Evolutionary conservation across 2,888 invertebrate genomes (phyloP), one percentile per base, ranked within the genome.

Genomic region (Napeogenes inachia): DNA sequence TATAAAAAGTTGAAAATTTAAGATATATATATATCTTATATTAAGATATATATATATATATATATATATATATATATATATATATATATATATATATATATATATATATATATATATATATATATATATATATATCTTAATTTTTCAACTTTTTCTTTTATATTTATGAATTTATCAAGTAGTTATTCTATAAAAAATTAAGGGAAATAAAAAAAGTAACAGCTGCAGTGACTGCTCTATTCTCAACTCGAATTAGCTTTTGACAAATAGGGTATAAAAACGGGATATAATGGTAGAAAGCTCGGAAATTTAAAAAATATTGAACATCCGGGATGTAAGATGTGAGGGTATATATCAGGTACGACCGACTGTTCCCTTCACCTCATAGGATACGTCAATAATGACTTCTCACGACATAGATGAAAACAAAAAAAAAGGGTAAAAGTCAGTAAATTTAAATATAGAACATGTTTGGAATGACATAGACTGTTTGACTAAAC

Each of bases 181-280:
- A 59, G 13, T 4, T 35, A 59, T 56, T 53, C 74, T 78, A 45
- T 38, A n/a, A 13, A 35, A 55, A 78, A 74, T 69, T 71, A 65
- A 78, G 79, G 79, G 82, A 80, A 81, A 79, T 75, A 78, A 83
- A 85, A 81, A 84, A 81, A 74, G 64, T 71, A 78, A 77, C 87
- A 87, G 81, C 81, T 86, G 85, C 74, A 70, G 69, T 75, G 69
- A 78, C 75, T 71, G 71, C 69, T 76, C 75, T 78, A 76, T 77
- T 71, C 73, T 68, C 65, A 68, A 69, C 70, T 73, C 73, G 72
- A 82, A 82, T 80, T 78, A 74, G 79, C 79, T 79, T 73, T 70
- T 71, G 76, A 76, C 79, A 80, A 81, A 85, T 82, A 82, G 78
- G 78, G 79, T 76, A 73, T 79, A 79, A 84, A 87, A 87, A 85